Evolutionary conservation across 2,797 vertebrate genomes (phyloP).

Genomic region (Liparis tanakae): DNA sequence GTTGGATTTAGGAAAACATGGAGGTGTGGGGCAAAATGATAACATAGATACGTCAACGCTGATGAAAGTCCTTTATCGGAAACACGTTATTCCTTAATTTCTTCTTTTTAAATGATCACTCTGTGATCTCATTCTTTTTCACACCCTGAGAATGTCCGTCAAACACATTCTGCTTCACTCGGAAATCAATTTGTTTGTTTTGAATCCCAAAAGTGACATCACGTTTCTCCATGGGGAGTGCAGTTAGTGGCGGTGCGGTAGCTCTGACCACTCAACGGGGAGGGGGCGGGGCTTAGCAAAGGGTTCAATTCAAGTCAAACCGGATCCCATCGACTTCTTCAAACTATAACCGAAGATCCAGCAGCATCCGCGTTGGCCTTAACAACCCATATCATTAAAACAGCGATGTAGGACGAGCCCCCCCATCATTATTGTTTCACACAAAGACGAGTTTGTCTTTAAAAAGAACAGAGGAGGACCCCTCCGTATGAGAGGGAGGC

Average conservation of each 20-base stretch:
- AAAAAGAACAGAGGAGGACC: slow-evolving; percentile 21
- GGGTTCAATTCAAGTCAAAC: background rate
- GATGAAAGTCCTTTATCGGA: too few species aligned
- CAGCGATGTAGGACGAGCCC: slow-evolving; percentile 8
- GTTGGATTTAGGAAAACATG: too few species aligned
- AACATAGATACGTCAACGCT: too few species aligned
- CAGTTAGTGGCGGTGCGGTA: background rate
- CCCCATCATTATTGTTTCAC: slow-evolving; percentile 18
- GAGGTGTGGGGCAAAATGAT: background rate
- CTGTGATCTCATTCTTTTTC: background rate
- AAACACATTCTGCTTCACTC: background rate
- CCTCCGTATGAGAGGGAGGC: slow-evolving; percentile 34
- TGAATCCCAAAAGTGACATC: background rate
- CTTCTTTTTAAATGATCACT: background rate
- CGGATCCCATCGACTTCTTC: background rate
- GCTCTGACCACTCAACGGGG: background rate
- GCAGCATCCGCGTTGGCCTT: background rate
- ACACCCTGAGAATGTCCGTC: background rate
- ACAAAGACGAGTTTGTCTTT: slow-evolving; percentile 26
- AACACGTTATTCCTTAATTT: too few species aligned
- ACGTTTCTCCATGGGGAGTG: background rate
- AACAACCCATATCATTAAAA: slow-evolving; percentile 9
- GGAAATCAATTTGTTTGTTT: background rate
- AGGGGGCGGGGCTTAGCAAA: background rate
- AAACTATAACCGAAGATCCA: background rate